Conservation (phyloP, 1,140 invertebrate species). For the Drosophila parabipectinata region DNA sequence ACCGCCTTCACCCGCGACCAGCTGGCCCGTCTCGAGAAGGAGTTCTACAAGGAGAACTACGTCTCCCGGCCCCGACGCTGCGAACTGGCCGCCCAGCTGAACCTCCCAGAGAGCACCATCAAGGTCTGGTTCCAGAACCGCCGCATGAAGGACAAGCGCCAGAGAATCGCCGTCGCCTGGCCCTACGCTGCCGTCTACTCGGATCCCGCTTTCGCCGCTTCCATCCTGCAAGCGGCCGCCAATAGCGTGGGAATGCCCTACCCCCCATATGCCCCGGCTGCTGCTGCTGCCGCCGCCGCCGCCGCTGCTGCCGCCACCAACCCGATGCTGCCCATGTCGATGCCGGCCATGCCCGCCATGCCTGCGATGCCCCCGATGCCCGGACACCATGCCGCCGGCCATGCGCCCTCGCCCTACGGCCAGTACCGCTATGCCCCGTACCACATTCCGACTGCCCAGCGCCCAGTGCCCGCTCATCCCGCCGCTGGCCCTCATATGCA, state of each 20-base stretch:
- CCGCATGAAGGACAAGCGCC: conserved; percentile 99
- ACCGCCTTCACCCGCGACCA: conserved; percentile 99
- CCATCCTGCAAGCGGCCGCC: conserved; percentile 95
- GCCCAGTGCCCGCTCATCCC: conserved; percentile 61
- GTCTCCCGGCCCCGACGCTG: conserved; percentile 96
- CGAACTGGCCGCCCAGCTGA: conserved; percentile 96
- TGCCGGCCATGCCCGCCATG: conserved; percentile 63
- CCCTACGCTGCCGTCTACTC: conserved; percentile 96
- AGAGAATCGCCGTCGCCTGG: conserved; percentile 96
- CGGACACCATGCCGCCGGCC: conserved; percentile 12
- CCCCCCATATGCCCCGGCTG: conserved; percentile 84
- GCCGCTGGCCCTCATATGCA: conserved; percentile 78
- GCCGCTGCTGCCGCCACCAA: conserved; percentile 56
- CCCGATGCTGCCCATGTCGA: conserved; percentile 84
- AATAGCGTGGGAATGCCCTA: conserved; percentile 87
- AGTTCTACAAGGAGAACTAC: conserved; percentile 99
- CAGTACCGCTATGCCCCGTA: conserved; percentile 84
- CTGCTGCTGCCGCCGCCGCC: conserved; percentile 50
- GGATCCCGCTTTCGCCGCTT: conserved; percentile 95
- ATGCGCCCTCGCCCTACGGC: conserved; percentile 81
- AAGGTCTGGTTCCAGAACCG: conserved; percentile 99
- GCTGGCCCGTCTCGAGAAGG: conserved; percentile 96
- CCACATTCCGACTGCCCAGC: conserved; percentile 71
- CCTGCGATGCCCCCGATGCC: conserved; percentile 14
- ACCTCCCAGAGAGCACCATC: conserved; percentile 98